These are phyloP conservation scores for Pseudanteris insignis DNA, from an alignment of 2,888 invertebrate genomes.

Conservation along the genomic window DNA sequence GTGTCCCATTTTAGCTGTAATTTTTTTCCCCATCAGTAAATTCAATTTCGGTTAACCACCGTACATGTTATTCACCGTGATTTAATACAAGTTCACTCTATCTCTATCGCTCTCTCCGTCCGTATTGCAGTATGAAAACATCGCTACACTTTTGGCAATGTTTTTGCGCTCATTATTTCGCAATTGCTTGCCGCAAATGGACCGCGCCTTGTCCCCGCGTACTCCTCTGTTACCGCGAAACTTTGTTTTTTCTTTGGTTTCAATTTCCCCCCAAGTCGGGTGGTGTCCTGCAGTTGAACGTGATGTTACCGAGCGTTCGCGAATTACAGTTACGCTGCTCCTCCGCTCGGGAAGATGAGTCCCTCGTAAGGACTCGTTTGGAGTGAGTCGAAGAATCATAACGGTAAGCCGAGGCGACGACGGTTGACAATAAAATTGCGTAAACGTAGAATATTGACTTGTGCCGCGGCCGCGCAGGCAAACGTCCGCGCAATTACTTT, in stretches of 20 bases:
- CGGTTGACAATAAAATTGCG: conserved; percentile 47
- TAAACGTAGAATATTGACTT: conserved; percentile 37
- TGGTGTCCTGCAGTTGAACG: conserved; percentile 34
- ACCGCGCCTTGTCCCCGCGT: conserved; percentile 5
- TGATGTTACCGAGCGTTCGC: conserved; percentile 44
- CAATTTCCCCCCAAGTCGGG: no score
- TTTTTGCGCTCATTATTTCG: conserved; percentile 20
- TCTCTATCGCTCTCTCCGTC: no score
- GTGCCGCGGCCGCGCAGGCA: conserved; percentile 10
- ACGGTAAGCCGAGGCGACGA: conserved; percentile 57
- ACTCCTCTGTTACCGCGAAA: not conserved
- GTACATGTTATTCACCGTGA: no score
- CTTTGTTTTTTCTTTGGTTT: conserved; percentile 17
- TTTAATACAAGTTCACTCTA: no score
- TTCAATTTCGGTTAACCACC: no score
- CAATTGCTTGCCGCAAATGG: conserved; percentile 21
- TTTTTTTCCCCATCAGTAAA: no score
- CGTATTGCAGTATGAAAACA: no score
- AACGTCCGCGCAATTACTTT: conserved; percentile 16
- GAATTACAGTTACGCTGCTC: conserved; percentile 60
- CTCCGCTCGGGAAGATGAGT: conserved; percentile 47
- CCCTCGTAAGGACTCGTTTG: conserved; percentile 57
- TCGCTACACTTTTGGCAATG: no score
- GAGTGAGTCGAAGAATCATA: conserved; percentile 62
- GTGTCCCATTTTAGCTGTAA: no score